Base-by-base conservation (phyloP, 2,797 vertebrate genomes). In the Chaetophractus vellerosus region DNA sequence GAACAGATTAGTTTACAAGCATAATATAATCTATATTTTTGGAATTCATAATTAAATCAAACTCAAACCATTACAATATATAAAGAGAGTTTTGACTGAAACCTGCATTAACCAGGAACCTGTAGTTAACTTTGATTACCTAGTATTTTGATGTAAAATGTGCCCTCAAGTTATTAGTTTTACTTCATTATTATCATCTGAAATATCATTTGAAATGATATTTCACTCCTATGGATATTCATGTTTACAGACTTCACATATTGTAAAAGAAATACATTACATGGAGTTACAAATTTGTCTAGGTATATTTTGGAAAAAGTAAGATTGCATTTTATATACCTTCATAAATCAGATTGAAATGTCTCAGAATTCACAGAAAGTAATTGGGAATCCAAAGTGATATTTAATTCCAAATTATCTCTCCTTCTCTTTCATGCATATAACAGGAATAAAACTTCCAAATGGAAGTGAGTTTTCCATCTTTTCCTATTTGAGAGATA, bases 351-450 rank as follows among this genome's bases (percentile, higher is more conserved):
- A 91, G 26, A 79, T 2, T 71, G 23, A 57, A 84, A 31, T 69
- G 52, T 71, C 48, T 82, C 63, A 66, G 28, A 41, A 55, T 41
- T 78, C 59, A 38, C 78, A 94, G 33, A 72, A 64, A 59, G 48
- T 24, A 87, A 90, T 87, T 6, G 10, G 23, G 75, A 85, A 57
- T n/a, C 9, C 26, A 72, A 82, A 78, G 21, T 72, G 55, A 26
- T 71, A 82, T 50, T 88, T 64, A 78, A 88, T 72, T 6, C 45
- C 71, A 88, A 68, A 26, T 38, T 23, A 94, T 84, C 18, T 83
- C 48, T 50, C 48, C 57, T 52, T 38, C 38, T 38, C 36, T 69
- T 75, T 57, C 50, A 66, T 66, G 64, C 61, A 31, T 63, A 69
- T 1, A 48, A 48, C 24, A 57, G 59, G 23, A 48, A 28, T 57